Conservation (phyloP, 53 echinoderm and acorn worm species). For the Holothuria scabra region DNA sequence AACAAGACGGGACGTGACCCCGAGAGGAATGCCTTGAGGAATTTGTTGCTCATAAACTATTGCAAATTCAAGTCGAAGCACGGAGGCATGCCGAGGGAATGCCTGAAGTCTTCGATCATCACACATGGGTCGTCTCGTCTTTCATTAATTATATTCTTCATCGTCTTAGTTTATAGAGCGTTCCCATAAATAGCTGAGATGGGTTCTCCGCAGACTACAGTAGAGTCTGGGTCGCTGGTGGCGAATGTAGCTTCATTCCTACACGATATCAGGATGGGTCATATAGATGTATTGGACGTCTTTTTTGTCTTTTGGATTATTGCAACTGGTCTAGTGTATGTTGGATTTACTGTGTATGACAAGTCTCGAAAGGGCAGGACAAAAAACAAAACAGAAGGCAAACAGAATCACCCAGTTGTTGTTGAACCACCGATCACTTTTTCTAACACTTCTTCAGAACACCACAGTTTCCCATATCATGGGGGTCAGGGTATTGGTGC, state of each 20-base stretch:
- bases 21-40: constrained; percentile 8
- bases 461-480: constrained; percentile 24
- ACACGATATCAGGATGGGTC: constrained; percentile 55
- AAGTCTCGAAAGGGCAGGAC: constrained; percentile 46
- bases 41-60: constrained; percentile 6
- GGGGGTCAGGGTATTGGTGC: not conserved
- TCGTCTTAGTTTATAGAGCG: not conserved
- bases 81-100: not conserved
- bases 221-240: constrained; percentile 16
- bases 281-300: constrained; percentile 66
- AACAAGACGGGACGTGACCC: constrained; percentile 3
- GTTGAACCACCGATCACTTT: not conserved
- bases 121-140: constrained; percentile 4
- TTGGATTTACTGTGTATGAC: constrained; percentile 71
- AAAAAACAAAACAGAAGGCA: constrained; percentile 1
- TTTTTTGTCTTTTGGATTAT: constrained; percentile 54
- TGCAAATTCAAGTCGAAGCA: not conserved
- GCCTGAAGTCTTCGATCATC: not conserved
- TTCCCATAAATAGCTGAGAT: constrained; percentile 42
- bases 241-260: constrained; percentile 25
- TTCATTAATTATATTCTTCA: constrained; percentile 30
- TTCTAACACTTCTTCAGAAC: not conserved
- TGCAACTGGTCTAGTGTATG: constrained; percentile 38
- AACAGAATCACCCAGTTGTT: not conserved
- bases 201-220: constrained; percentile 17